phyloP scores from a whole-genome alignment of 2,113 vertebrate species.

The mouse (Mus musculus) region GRCm39 chr10:66231001-66231500 shows the following conservation, averaged over 20 bases:
- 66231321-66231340: not conserved
- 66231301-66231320: not conserved
- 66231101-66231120: not conserved
- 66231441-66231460: not conserved
- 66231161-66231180: not conserved
- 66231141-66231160: not conserved
- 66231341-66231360: not conserved
- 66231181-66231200: not conserved
- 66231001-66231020: no score
- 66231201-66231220: not conserved
- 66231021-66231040: no score
- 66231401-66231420: not conserved
- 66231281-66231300: not conserved
- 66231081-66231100: not conserved
- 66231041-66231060: no score
- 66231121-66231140: no score
- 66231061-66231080: not conserved
- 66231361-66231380: not conserved
- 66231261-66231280: not conserved
- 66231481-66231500: not conserved
- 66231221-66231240: not conserved
- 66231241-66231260: not conserved
- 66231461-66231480: not conserved
- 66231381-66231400: not conserved
- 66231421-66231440: not conserved